These are phyloP conservation scores for Germaria angustata DNA, from an alignment of 2,888 invertebrate species.

Conservation along the genomic window DNA sequence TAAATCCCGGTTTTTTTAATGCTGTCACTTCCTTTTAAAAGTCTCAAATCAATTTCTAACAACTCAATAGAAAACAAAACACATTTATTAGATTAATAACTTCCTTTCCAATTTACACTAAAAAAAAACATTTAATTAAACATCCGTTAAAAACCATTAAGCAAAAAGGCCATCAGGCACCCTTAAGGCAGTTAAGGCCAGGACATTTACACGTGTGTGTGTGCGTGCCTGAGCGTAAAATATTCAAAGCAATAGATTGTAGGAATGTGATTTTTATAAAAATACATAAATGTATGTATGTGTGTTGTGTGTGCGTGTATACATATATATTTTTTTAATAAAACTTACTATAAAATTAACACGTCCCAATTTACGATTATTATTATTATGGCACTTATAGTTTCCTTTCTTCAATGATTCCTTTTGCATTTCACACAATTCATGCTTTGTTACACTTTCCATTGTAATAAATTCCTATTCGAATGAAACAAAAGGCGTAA, in stretches of 20 bases:
- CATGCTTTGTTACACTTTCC: conserved; percentile 76
- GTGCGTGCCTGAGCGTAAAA: background rate
- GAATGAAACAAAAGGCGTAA: conserved; percentile 20
- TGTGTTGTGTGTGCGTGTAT: background rate
- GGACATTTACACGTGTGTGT: conserved; percentile 14
- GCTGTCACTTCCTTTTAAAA: conserved; percentile 11
- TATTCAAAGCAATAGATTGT: background rate
- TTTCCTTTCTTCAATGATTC: conserved; percentile 76
- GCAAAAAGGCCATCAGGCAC: conserved; percentile 19
- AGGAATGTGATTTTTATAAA: too few species aligned
- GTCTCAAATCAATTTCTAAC: conserved; percentile 18
- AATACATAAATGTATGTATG: background rate
- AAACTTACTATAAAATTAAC: conserved; percentile 77
- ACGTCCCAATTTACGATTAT: conserved; percentile 75
- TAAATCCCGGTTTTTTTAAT: conserved; percentile 4
- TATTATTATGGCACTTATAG: conserved; percentile 71
- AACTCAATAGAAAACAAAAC: background rate
- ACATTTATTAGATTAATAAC: conserved; percentile 59
- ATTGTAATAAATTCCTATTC: conserved; percentile 77
- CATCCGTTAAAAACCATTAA: conserved; percentile 31
- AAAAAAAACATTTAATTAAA: conserved; percentile 41
- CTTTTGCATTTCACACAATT: conserved; percentile 77
- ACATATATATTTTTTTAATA: background rate
- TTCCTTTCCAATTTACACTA: conserved; percentile 49
- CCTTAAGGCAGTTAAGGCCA: background rate